Base-by-base conservation (phyloP, 2,888 invertebrate species). In the Sympetrum striolatum region DNA sequence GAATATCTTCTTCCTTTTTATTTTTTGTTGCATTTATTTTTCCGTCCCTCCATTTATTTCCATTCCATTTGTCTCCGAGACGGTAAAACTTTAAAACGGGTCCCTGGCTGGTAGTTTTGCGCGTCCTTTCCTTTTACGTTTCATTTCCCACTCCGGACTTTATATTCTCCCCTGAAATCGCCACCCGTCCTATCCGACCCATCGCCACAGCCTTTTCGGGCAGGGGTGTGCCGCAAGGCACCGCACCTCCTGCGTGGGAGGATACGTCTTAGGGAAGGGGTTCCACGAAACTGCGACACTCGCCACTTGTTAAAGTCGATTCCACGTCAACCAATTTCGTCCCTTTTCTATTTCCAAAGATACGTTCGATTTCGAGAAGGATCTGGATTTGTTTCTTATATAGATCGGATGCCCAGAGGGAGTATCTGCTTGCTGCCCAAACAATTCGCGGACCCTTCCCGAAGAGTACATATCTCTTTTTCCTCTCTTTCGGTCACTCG, bases 81-180 rank as follows among this genome's bases (percentile, higher is more conserved):
- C 86, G 86, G 60, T 86, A 86, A 86, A 86, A 86, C 86, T 86
- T 86, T 86, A 86, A 86, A 86, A 86, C 86, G 58, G 86, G 86
- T 86, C 86, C 86, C 86, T 37, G 86, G 86, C 86, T 60, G 86
- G 37, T 86, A 58, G 86, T 86, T 64, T 73, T 73, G 73, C 12
- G n/a, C 73, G 73, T 73, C 25, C 73, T 73, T 73, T 73, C 73
- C 73, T 73, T 73, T 73, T 73, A 73, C 25, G 73, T 73, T 73
- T 73, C 31, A 73, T 73, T 73, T 73, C 73, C 73, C 73, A 73
- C 73, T 73, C 73, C 0, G 73, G 31, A 22, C 25, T 73, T 73
- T 73, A 73, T 73, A 73, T 18, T 25, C 73, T 73, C 73, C 31
- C 4, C n/a, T 73, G 73, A n/a, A n/a, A n/a, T 31, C n/a, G n/a